phyloP scores from a whole-genome alignment of 2,113 vertebrate species.

The Cairina moschata region DNA sequence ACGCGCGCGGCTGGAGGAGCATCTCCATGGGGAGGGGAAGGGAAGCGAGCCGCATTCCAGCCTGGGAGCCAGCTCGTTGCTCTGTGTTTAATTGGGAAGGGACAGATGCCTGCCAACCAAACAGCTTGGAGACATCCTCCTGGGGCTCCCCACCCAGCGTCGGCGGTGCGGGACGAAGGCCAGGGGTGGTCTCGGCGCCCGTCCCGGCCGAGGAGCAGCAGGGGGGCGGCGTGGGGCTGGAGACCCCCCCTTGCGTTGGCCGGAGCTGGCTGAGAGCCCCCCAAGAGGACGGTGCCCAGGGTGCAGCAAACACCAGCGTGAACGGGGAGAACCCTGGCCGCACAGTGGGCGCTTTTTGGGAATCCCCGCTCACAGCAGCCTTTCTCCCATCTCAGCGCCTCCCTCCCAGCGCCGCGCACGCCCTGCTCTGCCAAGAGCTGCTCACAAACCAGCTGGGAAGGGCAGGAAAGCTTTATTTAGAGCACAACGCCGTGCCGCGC shows the following conservation, averaged over 20 bases:
- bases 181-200: not conserved
- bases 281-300: accelerated
- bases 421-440: not conserved
- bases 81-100: not conserved
- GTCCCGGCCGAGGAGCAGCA: accelerated
- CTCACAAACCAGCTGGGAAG: not conserved
- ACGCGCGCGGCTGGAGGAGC: not conserved
- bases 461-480: not conserved
- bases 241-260: not conserved
- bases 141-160: too few relatives aligned
- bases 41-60: not conserved
- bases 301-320: too few relatives aligned
- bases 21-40: not conserved
- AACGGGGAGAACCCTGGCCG: too few relatives aligned
- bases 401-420: not conserved
- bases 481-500: accelerated
- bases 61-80: not conserved
- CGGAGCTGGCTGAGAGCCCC: accelerated
- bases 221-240: not conserved
- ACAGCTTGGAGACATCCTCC: accelerated
- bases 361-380: accelerated
- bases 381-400: not conserved
- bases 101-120: not conserved
- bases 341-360: accelerated
- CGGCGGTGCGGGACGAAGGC: not conserved